phyloP scores from a whole-genome alignment of 2,113 vertebrate genomes.

The Saccopteryx leptura region DNA sequence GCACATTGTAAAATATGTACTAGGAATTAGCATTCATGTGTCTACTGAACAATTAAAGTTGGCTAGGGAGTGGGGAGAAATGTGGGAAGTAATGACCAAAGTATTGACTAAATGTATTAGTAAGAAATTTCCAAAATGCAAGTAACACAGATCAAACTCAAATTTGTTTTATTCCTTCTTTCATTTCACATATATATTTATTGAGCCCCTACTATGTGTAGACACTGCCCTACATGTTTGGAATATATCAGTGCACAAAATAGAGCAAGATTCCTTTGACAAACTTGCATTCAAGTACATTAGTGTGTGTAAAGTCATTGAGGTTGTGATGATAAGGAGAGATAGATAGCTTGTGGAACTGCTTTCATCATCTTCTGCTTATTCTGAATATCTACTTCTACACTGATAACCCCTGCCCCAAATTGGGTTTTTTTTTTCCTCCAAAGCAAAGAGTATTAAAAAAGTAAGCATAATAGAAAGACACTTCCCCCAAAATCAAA shows the following conservation, averaged over 20 bases:
- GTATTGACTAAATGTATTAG: background rate
- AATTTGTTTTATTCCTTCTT: background rate
- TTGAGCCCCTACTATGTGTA: background rate
- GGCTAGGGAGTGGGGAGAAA: fast-evolving
- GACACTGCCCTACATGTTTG: background rate
- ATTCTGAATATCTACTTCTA: background rate
- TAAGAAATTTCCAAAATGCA: background rate
- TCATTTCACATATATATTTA: background rate
- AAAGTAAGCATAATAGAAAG: background rate
- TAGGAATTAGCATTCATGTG: background rate
- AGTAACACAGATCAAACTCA: background rate
- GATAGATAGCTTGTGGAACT: background rate
- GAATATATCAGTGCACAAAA: background rate
- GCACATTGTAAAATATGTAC: background rate
- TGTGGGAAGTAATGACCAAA: background rate
- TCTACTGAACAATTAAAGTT: background rate
- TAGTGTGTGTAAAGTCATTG: background rate
- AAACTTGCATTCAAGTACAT: background rate
- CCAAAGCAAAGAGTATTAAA: background rate
- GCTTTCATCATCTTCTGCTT: background rate
- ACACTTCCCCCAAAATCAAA: background rate
- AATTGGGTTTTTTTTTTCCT: background rate
- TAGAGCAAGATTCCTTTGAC: background rate
- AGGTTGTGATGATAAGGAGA: background rate
- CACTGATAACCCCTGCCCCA: background rate